Base-by-base conservation (phyloP, 2,113 vertebrate species). In the Cynopterus brachyotis region DNA sequence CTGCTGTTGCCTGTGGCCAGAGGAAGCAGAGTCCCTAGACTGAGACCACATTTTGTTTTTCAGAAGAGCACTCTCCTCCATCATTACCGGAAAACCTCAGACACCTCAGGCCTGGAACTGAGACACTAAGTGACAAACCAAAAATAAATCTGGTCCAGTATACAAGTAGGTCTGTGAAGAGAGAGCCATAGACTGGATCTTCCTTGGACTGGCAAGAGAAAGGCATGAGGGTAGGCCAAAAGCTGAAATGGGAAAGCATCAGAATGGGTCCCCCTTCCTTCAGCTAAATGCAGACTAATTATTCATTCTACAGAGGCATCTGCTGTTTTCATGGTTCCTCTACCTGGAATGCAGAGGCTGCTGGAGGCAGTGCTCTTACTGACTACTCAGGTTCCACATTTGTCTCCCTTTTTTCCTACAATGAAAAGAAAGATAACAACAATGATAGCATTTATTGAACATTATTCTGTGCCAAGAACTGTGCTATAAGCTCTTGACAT, bases 1-100 rank as follows among this genome's bases (percentile, higher is more conserved):
- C 76, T 89, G 50, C 70, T 90, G 62, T 64, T 89, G 59, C 59
- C 64, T 59, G 30, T 62, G 83, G 62, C 87, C 62, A 95, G 67
- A 93, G 35, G 81, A 96, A 94, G 37, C 55, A 75, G 62, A 90
- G 40, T 4, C 24, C 78, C 42, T 88, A 94, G 78, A 80, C 19
- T 6, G 83, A 94, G 60, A 84, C 89, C 20, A 88, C 30, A 59
- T 89, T 89, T 94, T 95, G 62, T 84, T 96, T 93, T 92, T 47
- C 15, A 70, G 84, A 92, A 69, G 73, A 79, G n/a, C 16, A 70
- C 5, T 85, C 26, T 79, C 50, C 35, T 90, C 79, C 8, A 59
- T n/a, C 50, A n/a, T 57, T 1, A 35, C 26, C 81, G 70, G 89
- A 89, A 91, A 92, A 82, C 45, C 69, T 87, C 89, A 87, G 69